A percentile compares a stretch with the other conserved stretches of the same genome.
phyloP scores from a whole-genome alignment of 2,797 vertebrate genomes.

The Parotocinclus haroldoi region DNA sequence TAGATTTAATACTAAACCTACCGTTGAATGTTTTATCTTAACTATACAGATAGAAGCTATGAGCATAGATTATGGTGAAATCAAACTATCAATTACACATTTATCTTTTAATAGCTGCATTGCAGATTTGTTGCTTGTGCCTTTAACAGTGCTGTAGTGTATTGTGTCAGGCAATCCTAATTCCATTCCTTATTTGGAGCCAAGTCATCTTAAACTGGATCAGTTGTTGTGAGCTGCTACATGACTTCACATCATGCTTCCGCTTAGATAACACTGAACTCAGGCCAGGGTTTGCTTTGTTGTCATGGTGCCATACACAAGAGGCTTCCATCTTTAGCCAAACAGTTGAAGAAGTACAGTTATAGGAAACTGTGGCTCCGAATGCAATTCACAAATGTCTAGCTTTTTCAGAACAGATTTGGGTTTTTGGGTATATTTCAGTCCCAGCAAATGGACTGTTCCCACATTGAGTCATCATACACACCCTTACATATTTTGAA shows the following conservation, averaged over 20 bases:
- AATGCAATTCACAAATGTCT: background rate
- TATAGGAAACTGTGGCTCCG: background rate
- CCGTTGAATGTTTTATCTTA: too few relatives aligned
- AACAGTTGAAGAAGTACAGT: background rate
- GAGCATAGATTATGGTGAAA: too few relatives aligned
- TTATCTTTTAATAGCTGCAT: too few relatives aligned
- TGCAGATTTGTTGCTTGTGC: background rate
- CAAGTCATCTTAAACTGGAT: slow-evolving; percentile 51
- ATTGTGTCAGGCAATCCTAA: slow-evolving; percentile 1
- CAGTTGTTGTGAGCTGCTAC: slow-evolving; percentile 20
- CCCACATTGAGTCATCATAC: too few relatives aligned
- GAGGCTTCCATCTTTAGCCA: background rate
- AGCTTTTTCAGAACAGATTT: background rate
- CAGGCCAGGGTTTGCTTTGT: background rate
- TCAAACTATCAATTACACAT: too few relatives aligned
- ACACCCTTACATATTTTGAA: too few relatives aligned
- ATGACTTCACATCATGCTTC: slow-evolving; percentile 1
- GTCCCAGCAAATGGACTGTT: too few relatives aligned
- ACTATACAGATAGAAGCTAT: too few relatives aligned
- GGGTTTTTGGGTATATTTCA: too few relatives aligned
- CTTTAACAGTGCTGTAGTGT: background rate
- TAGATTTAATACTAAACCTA: too few relatives aligned
- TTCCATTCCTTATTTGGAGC: slow-evolving; percentile 51
- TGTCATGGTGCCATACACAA: slow-evolving; percentile 4
- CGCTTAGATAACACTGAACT: slow-evolving; percentile 2